Evolutionary conservation across 2,888 invertebrate species (phyloP), one percentile per base, ranked within the genome.

Genomic region (Drosophila borealis): DNA sequence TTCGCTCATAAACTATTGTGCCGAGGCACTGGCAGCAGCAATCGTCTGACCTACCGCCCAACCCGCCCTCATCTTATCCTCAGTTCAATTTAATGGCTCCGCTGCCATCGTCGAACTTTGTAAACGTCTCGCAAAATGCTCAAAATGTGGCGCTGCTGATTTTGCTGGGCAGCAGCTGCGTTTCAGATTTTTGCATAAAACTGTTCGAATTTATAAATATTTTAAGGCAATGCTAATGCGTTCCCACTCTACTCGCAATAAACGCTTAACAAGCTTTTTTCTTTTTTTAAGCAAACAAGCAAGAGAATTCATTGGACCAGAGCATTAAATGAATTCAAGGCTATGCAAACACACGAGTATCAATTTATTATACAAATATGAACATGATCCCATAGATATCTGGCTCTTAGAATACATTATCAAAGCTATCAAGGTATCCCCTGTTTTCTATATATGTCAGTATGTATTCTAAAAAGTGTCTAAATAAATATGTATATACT

Each of bases 1-100:
- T 84, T 49, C 64, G 80, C 81, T 80, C 87, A 84, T 84, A 87
- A 84, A 84, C 84, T 84, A 84, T 87, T 87, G 78, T 70, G 66
- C 45, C 41, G 44, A 19, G 61, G 39, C 60, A 45, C 34, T 37
- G 41, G 4, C 39, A 44, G 42, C 21, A 48, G 41, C 21, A 21
- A 21, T 33, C 34, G 29, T 8, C 34, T n/a, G 13, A 13, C 19
- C 10, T 11, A 11, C 34, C 48, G 49, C 19, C 49, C 49, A n/a
- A 4, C 14, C n/a, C 13, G 34, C 11, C 45, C 25, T 3, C 17
- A 41, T 14, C 45, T 36, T 9, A 17, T 9, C 42, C 10, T 39
- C 44, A 21, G 72, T 75, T 84, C 80, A 72, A 75, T 84, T 81
- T 75, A 78, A 80, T 86, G 78, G 70, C 66, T 45, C 45, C 59